A percentile compares a stretch with the other conserved stretches of the same genome.
phyloP scores from a whole-genome alignment of 30 jellyfish, hydroid and myxozoan species.

The Haliclystus octoradiatus region DNA sequence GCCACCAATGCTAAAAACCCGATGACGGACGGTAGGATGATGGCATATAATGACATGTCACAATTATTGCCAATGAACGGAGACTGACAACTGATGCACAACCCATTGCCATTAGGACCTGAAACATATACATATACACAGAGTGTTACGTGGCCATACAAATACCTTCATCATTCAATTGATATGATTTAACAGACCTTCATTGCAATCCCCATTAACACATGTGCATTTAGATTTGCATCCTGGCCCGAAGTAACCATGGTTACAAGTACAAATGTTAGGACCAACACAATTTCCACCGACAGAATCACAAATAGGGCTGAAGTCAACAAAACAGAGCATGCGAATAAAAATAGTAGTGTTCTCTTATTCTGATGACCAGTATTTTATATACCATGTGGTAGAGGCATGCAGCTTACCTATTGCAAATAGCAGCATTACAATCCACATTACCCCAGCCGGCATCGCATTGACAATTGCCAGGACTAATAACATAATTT shows the following conservation, averaged over 20 bases:
- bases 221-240: slow-evolving; percentile 72
- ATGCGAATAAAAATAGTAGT: background rate
- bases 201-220: slow-evolving; percentile 48
- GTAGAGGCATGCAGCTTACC: slow-evolving; percentile 9
- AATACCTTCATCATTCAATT: background rate
- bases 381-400: background rate
- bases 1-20: slow-evolving; percentile 19
- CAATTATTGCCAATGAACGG: slow-evolving; percentile 80
- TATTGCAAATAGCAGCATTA: slow-evolving; percentile 30
- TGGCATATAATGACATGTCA: slow-evolving; percentile 61
- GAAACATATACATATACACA: no score
- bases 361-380: background rate
- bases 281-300: slow-evolving; percentile 82
- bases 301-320: slow-evolving; percentile 31
- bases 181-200: slow-evolving; percentile 17
- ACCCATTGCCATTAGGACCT: slow-evolving; percentile 82
- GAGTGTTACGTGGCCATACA: no score
- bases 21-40: slow-evolving; percentile 42
- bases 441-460: slow-evolving; percentile 75
- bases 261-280: slow-evolving; percentile 46
- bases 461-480: slow-evolving; percentile 34
- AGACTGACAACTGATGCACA: slow-evolving; percentile 46
- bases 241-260: slow-evolving; percentile 30
- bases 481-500: slow-evolving; percentile 40
- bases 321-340: background rate